Percentiles rank a stretch among this genome's conserved stretches.
Conservation (phyloP, 2,797 vertebrate species). For the Denticeps clupeoides region DNA sequence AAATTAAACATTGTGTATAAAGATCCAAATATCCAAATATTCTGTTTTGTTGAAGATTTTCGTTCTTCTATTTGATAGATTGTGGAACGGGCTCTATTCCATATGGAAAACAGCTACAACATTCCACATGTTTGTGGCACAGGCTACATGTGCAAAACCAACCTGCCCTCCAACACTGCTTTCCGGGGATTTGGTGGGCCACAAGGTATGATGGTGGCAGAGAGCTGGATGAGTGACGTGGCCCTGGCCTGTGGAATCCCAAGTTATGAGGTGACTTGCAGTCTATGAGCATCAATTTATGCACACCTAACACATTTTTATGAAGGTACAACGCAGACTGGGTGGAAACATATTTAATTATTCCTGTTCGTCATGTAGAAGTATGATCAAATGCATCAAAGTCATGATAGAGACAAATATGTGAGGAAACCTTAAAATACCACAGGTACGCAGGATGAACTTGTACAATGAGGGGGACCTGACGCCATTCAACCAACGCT, state of each 20-base stretch:
- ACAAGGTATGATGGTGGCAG: slow-evolving; percentile 81
- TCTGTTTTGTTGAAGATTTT: not conserved
- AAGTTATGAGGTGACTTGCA: slow-evolving; percentile 64
- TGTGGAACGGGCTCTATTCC: slow-evolving; percentile 78
- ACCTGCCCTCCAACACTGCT: slow-evolving; percentile 85
- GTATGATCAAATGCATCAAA: too few relatives aligned
- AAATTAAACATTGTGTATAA: too few relatives aligned
- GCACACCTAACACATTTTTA: not conserved
- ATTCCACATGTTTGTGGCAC: slow-evolving; percentile 69
- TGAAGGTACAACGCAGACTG: not conserved
- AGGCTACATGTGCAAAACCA: slow-evolving; percentile 77
- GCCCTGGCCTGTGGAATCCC: slow-evolving; percentile 63
- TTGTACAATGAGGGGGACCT: slow-evolving; percentile 74
- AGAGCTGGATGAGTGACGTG: slow-evolving; percentile 79
- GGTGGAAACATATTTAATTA: too few relatives aligned
- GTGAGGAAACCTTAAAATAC: too few relatives aligned
- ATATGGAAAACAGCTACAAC: slow-evolving; percentile 85
- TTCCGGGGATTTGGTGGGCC: slow-evolving; percentile 91
- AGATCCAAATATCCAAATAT: not conserved
- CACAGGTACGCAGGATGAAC: slow-evolving; percentile 76
- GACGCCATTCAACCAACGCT: slow-evolving; percentile 77
- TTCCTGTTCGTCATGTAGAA: too few relatives aligned
- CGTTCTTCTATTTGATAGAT: slow-evolving; percentile 50
- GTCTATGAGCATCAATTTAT: too few relatives aligned
- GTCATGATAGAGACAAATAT: too few relatives aligned